Percentiles rank a stretch among this genome's conserved stretches.
phyloP scores from a whole-genome alignment of 2,113 vertebrate genomes.

The Oxyura jamaicensis region DNA sequence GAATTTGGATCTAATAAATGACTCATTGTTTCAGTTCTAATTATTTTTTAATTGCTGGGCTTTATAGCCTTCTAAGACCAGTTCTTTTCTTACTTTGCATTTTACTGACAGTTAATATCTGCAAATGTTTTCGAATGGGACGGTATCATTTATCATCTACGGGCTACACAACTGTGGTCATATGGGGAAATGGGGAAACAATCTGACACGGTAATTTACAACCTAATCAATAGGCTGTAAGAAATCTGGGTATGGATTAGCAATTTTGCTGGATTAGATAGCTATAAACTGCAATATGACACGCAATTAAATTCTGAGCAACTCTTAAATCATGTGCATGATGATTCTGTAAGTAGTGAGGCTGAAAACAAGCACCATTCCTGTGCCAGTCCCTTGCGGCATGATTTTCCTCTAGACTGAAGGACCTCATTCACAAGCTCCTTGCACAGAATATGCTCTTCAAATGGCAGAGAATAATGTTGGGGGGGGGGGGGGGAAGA shows the following conservation, averaged over 20 bases:
- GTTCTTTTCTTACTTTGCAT: not conserved
- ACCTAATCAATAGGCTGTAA: constrained; percentile 9
- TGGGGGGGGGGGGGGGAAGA: not conserved
- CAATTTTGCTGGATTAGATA: constrained; percentile 1
- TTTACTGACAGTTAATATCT: not conserved
- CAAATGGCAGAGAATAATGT: not conserved
- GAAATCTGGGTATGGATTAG: not conserved
- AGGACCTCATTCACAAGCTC: not conserved
- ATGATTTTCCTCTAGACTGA: not conserved
- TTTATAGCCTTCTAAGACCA: constrained; percentile 15
- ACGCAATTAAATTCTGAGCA: not conserved
- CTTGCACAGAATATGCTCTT: not conserved
- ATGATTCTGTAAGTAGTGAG: not conserved
- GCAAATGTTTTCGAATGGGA: not conserved
- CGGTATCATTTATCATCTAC: not conserved
- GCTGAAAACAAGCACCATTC: not conserved
- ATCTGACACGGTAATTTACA: not conserved
- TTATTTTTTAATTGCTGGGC: constrained; percentile 30
- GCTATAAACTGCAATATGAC: not conserved
- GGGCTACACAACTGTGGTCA: not conserved
- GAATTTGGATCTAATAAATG: constrained; percentile 18
- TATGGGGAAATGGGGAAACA: not conserved
- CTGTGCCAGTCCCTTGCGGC: not conserved
- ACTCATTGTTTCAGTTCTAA: not conserved
- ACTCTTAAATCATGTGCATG: not conserved